Evolutionary conservation across 2,888 invertebrate genomes (phyloP).

Genomic region (Bellardia bayeri): DNA sequence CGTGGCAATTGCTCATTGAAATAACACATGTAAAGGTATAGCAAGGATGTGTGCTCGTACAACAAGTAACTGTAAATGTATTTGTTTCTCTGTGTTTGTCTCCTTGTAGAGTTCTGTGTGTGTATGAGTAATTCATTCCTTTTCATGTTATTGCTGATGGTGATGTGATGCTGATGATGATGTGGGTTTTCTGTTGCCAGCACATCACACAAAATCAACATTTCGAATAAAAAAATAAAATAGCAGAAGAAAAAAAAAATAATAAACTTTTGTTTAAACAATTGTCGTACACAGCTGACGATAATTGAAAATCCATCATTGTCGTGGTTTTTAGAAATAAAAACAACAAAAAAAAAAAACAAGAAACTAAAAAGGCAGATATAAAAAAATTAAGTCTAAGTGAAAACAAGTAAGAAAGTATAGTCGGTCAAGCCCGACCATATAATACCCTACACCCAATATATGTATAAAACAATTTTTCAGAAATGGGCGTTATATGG

Average conservation of each 20-base stretch:
- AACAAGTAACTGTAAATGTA: not conserved
- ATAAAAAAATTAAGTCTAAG: not conserved
- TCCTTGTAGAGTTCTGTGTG: not conserved
- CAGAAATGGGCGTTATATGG: too few species aligned
- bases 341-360: constrained; percentile 6
- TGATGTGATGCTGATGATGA: constrained; percentile 19
- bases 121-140: not conserved
- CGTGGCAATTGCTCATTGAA: constrained; percentile 43
- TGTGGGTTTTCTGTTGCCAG: constrained; percentile 59
- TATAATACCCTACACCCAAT: too few species aligned
- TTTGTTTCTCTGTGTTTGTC: not conserved
- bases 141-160: constrained; percentile 17
- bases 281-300: constrained; percentile 71
- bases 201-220: constrained; percentile 44
- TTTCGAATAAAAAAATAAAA: not conserved
- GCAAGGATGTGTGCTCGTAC: not conserved
- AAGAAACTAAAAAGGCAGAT: not conserved
- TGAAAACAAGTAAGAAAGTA: too few species aligned
- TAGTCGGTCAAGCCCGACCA: too few species aligned
- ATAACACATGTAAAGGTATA: constrained; percentile 54
- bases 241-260: not conserved
- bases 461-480: too few species aligned
- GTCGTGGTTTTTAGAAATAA: constrained; percentile 65
- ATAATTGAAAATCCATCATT: constrained; percentile 75
- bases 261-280: constrained; percentile 63